Conservation (phyloP, 1,140 invertebrate species). For the Drosophila kikkawai region DNA sequence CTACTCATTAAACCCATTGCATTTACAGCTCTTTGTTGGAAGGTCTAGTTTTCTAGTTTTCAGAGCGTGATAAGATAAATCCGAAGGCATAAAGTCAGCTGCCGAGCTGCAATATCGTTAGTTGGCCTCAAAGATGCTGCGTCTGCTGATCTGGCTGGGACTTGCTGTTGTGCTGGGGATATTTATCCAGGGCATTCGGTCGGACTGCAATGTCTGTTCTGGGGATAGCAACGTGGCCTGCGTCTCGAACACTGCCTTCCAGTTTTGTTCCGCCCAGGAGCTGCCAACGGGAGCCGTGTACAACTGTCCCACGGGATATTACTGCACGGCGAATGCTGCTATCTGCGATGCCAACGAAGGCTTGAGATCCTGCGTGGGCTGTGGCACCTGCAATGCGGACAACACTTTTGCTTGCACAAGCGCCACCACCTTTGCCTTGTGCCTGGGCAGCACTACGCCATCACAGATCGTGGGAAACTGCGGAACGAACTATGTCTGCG, state of each 20-base stretch:
- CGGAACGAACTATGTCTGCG: slow-evolving; percentile 29
- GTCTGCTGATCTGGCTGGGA: slow-evolving; percentile 24
- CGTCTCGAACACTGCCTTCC: slow-evolving; percentile 42
- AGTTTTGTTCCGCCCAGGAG: slow-evolving; percentile 28
- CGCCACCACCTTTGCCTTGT: slow-evolving; percentile 36
- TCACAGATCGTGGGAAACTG: slow-evolving; percentile 25
- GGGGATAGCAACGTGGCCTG: slow-evolving; percentile 27
- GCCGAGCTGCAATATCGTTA: slow-evolving; percentile 3
- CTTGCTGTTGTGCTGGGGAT: slow-evolving; percentile 13
- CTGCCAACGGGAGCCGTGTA: slow-evolving; percentile 16
- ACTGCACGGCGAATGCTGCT: slow-evolving; percentile 26
- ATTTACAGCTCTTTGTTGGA: slow-evolving; percentile 12
- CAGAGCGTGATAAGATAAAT: slow-evolving; percentile 30
- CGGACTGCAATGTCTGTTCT: slow-evolving; percentile 51
- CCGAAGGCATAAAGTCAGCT: slow-evolving; percentile 21
- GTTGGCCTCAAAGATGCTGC: slow-evolving; percentile 47
- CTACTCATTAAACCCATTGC: background rate
- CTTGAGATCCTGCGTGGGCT: slow-evolving; percentile 31
- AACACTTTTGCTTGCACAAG: slow-evolving; percentile 49
- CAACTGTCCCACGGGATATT: slow-evolving; percentile 39
- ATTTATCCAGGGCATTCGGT: slow-evolving; percentile 12
- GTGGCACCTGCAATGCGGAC: slow-evolving; percentile 28
- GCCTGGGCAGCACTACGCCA: slow-evolving; percentile 30
- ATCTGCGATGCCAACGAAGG: slow-evolving; percentile 23
- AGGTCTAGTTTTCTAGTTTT: slow-evolving; percentile 19